These are phyloP conservation scores for Gastracanthus pulcherrimus DNA, from an alignment of 2,888 invertebrate species.

Conservation along the genomic window DNA sequence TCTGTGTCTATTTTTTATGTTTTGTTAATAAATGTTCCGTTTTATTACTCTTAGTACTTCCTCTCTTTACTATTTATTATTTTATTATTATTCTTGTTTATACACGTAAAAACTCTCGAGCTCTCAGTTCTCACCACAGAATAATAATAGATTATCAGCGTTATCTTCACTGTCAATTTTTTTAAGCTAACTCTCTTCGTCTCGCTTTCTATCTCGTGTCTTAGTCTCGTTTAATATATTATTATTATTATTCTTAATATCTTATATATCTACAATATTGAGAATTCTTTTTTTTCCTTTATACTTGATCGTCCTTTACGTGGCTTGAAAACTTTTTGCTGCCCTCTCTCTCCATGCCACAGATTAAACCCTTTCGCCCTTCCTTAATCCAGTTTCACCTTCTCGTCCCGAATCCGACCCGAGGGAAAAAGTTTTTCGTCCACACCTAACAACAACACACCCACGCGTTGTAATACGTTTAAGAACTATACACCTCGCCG, in stretches of 20 bases:
- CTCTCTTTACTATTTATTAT: slow-evolving; percentile 38
- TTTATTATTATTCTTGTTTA: slow-evolving; percentile 49
- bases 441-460: slow-evolving; percentile 48
- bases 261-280: slow-evolving; percentile 67
- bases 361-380: slow-evolving; percentile 30
- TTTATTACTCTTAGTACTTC: slow-evolving; percentile 38
- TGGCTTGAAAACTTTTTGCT: slow-evolving; percentile 53
- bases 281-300: slow-evolving; percentile 63
- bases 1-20: not conserved
- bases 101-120: slow-evolving; percentile 64
- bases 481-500: slow-evolving; percentile 53
- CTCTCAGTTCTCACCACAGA: slow-evolving; percentile 58
- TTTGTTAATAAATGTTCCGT: slow-evolving; percentile 20
- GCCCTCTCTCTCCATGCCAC: slow-evolving; percentile 51
- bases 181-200: slow-evolving; percentile 26
- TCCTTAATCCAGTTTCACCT: slow-evolving; percentile 12
- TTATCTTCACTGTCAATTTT: slow-evolving; percentile 52
- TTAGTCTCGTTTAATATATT: slow-evolving; percentile 60
- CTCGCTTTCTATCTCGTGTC: slow-evolving; percentile 32
- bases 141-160: slow-evolving; percentile 61
- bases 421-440: slow-evolving; percentile 43
- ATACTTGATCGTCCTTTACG: slow-evolving; percentile 60
- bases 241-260: slow-evolving; percentile 64
- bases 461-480: slow-evolving; percentile 53
- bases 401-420: not conserved